A percentile compares a stretch with the other conserved stretches of the same genome.
phyloP scores from a whole-genome alignment of 2,888 invertebrate genomes.

The Drosophila prolongata region DNA sequence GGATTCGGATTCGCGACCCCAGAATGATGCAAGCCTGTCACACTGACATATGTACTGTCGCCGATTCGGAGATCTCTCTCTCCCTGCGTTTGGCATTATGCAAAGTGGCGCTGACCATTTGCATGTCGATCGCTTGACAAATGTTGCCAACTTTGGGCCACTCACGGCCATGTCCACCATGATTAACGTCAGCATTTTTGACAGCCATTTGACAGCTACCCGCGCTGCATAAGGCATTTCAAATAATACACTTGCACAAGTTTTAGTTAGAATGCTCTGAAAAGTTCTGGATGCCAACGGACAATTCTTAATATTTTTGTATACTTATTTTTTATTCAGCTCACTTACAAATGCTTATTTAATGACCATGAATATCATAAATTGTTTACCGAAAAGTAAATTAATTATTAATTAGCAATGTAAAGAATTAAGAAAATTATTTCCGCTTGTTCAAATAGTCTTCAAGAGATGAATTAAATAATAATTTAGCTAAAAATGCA shows the following conservation, averaged over 20 bases:
- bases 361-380: too few relatives aligned
- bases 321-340: too few relatives aligned
- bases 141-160: conserved; percentile 77
- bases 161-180: conserved; percentile 73
- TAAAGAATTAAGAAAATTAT: too few relatives aligned
- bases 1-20: conserved; percentile 6
- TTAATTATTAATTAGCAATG: too few relatives aligned
- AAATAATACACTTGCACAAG: conserved; percentile 29
- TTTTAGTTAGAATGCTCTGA: too few relatives aligned
- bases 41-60: conserved; percentile 76
- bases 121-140: conserved; percentile 78
- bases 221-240: conserved; percentile 65
- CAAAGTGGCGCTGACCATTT: conserved; percentile 77
- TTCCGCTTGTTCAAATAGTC: too few relatives aligned
- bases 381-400: too few relatives aligned
- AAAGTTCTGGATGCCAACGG: too few relatives aligned
- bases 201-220: conserved; percentile 71
- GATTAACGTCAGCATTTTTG: conserved; percentile 70
- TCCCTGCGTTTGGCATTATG: conserved; percentile 42
- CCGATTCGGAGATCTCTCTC: conserved; percentile 21
- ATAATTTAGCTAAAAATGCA: too few relatives aligned
- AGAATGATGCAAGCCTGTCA: conserved; percentile 70
- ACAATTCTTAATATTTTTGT: too few relatives aligned
- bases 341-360: too few relatives aligned
- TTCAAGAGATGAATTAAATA: too few relatives aligned